These are phyloP conservation scores for Papilio xuthus DNA, from an alignment of 1,140 invertebrate genomes.

Conservation along the genomic window DNA sequence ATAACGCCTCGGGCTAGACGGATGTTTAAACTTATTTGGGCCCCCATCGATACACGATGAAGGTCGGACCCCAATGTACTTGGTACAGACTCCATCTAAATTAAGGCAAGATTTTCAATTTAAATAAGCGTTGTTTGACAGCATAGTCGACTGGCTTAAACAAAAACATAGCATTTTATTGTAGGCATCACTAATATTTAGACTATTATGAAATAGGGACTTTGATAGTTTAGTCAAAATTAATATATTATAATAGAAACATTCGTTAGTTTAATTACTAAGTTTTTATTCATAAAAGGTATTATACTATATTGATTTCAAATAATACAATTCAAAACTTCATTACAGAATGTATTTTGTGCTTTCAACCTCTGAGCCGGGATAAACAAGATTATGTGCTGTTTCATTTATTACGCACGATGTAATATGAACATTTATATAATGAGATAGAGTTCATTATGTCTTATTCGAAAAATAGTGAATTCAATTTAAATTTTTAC, in stretches of 20 bases:
- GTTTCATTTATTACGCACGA: constrained; percentile 43
- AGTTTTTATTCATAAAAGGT: background rate
- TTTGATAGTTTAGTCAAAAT: too few species aligned
- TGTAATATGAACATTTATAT: constrained; percentile 45
- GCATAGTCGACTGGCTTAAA: too few species aligned
- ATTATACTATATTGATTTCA: background rate
- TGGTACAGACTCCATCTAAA: constrained; percentile 3
- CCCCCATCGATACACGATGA: constrained; percentile 37
- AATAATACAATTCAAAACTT: constrained; percentile 39
- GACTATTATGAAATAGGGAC: background rate
- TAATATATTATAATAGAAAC: background rate
- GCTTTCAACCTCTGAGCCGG: constrained; percentile 52
- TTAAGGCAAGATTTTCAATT: constrained; percentile 7
- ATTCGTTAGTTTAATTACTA: background rate
- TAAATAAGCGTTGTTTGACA: background rate
- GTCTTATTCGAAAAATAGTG: constrained; percentile 43
- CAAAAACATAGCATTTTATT: background rate
- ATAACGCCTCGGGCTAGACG: constrained; percentile 48
- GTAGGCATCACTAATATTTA: background rate
- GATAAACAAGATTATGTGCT: constrained; percentile 54
- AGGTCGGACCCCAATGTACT: constrained; percentile 19
- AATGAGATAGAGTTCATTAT: constrained; percentile 46
- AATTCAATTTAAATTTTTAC: constrained; percentile 56
- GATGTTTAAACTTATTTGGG: constrained; percentile 54
- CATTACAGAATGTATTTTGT: constrained; percentile 50